Conservation (phyloP, 2,113 vertebrate genomes). For the Montifringilla adamsi region DNA sequence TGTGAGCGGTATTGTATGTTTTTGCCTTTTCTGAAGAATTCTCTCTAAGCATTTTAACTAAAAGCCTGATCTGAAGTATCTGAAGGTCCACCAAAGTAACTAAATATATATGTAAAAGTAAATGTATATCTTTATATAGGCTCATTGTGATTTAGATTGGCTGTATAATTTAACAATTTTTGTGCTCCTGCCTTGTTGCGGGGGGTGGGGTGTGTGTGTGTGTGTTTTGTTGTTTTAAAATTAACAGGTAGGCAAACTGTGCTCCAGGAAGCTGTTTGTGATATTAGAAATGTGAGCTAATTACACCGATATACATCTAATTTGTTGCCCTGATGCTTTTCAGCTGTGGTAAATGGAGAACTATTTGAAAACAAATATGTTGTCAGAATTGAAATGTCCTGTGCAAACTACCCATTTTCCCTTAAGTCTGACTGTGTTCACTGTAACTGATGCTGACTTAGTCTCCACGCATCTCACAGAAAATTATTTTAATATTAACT, state of each 20-base stretch:
- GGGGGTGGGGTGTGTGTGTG: too few species aligned
- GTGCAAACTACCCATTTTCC: neutral
- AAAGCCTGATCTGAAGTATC: neutral
- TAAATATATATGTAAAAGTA: neutral
- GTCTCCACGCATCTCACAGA: neutral
- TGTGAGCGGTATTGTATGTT: fast-evolving
- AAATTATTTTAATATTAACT: neutral
- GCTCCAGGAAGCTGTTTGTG: neutral
- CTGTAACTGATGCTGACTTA: neutral
- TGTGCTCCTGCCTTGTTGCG: neutral
- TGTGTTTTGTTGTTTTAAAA: neutral
- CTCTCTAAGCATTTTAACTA: neutral
- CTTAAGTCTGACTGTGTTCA: neutral
- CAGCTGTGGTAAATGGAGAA: neutral
- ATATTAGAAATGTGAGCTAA: neutral
- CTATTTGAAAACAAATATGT: neutral
- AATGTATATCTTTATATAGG: neutral
- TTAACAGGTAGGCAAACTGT: neutral
- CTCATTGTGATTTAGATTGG: neutral
- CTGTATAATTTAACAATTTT: neutral
- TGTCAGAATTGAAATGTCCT: neutral
- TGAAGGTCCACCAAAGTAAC: neutral
- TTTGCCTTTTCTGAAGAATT: neutral
- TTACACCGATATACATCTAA: neutral
- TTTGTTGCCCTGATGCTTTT: neutral